Conservation (phyloP, 2,888 invertebrate species). For the Mesoligia furuncula region DNA sequence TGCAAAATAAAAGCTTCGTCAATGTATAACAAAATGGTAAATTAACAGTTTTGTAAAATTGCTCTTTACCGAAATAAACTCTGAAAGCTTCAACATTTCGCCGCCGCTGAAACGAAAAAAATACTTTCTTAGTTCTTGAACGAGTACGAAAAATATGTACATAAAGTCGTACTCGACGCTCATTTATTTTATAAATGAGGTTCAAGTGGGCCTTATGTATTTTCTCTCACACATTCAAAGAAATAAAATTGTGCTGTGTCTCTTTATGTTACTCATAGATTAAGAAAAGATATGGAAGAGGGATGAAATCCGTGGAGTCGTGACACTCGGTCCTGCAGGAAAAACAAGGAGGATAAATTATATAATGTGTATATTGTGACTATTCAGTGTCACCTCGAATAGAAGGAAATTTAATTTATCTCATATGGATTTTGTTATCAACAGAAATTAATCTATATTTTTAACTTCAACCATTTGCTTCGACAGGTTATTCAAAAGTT, state of each 20-base stretch:
- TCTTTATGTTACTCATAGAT: slow-evolving; percentile 39
- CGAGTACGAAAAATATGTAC: slow-evolving; percentile 38
- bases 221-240: slow-evolving; percentile 49
- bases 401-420: neutral
- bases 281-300: slow-evolving; percentile 38
- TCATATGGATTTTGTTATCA: neutral
- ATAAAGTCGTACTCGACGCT: slow-evolving; percentile 40
- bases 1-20: neutral
- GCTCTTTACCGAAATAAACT: slow-evolving; percentile 12
- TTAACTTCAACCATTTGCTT: neutral
- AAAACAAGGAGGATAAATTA: neutral
- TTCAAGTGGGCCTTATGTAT: slow-evolving; percentile 45
- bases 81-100: slow-evolving; percentile 2
- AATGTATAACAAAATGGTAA: neutral
- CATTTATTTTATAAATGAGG: slow-evolving; percentile 44
- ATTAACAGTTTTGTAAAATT: slow-evolving; percentile 26
- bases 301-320: slow-evolving; percentile 31
- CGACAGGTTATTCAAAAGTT: neutral
- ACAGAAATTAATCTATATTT: neutral
- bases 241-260: slow-evolving; percentile 39
- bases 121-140: slow-evolving; percentile 39
- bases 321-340: slow-evolving; percentile 11
- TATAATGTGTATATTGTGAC: slow-evolving; percentile 9
- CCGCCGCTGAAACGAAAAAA: slow-evolving; percentile 35
- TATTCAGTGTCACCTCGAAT: neutral